Evolutionary conservation across 2,113 vertebrate species (phyloP), one percentile per base, ranked within the genome.

Genomic region (Oxygymnocypris stewartii): DNA sequence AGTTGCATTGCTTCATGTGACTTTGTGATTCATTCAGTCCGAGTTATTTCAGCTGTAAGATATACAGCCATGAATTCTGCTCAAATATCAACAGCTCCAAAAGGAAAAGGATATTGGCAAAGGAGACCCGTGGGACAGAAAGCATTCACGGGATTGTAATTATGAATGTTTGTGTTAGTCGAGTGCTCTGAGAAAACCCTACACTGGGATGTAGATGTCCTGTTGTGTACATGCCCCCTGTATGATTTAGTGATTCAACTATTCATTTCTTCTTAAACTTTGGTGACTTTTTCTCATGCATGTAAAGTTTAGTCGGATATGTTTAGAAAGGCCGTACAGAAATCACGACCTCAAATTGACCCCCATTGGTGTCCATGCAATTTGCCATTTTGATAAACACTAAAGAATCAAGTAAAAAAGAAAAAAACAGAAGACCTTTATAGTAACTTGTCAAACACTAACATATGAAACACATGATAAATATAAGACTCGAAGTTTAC

Each of bases 81-180:
- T 47, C 1, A 20, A 28, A 81, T 20, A 44, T 10, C 13, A 59
- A 40, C 49, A 37, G 18, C 76, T 35, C 3, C 0, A 35, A 9
- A 28, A 44, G 10, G 79, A 59, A 80, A 63, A 44, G 35, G 79
- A 63, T 65, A 65, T 4, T 76, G 74, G 5, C 42, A 49, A 28
- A 28, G n/a, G 2, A 81, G 54, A n/a, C 35, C 35, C 61, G 20
- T 81, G 79, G 79, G 37, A 82, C 20, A 65, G 79, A 40, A 80
- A 80, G 57, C 12, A 25, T 42, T 61, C 13, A 28, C 6, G 40
- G 40, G 42, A 81, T 18, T 28, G 79, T 31, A 63, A 31, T 82
- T 65, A 82, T 47, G 40, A 44, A 67, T 82, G 79, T 80, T 80
- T 9, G 42, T 63, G 57, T 63, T 25, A 49, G 74, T 47, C 42